These are phyloP conservation scores for Mionectes olivaceus DNA, from an alignment of 2,797 vertebrate genomes.

Conservation along the genomic window DNA sequence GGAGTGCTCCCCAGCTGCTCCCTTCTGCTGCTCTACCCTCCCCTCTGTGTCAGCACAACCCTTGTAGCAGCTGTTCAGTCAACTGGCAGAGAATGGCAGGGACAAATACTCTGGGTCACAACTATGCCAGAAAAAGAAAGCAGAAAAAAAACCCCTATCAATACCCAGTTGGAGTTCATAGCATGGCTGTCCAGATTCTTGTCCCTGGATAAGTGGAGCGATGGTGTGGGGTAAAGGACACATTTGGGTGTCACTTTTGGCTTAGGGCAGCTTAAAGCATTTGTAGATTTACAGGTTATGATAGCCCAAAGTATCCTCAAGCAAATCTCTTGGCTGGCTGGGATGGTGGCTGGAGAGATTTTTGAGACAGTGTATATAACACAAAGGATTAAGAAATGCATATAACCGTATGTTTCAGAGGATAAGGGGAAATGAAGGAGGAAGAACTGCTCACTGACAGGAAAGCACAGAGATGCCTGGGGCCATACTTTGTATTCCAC, in stretches of 20 bases:
- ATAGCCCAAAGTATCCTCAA: background rate
- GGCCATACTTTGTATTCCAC: background rate
- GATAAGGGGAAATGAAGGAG: background rate
- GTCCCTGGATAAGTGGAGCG: background rate
- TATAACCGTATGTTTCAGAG: background rate
- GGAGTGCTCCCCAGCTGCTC: rapidly evolving
- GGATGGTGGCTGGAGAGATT: background rate
- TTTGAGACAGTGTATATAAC: background rate
- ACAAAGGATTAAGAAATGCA: background rate
- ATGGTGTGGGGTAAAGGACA: background rate
- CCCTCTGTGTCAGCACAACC: background rate
- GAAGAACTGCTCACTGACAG: background rate
- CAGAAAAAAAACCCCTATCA: rapidly evolving
- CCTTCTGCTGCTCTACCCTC: background rate
- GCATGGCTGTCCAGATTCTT: background rate
- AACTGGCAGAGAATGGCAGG: background rate
- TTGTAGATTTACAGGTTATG: conserved; percentile 12
- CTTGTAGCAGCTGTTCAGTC: background rate
- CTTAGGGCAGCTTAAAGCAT: conserved; percentile 24
- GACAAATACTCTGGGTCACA: background rate
- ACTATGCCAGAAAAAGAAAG: background rate
- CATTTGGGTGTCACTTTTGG: background rate
- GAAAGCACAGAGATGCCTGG: background rate
- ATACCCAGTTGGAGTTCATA: background rate
- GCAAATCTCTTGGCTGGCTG: background rate